Percentiles rank a stretch among this genome's conserved stretches.
Evolutionary conservation across 2,797 vertebrate species (phyloP).

Genomic region (Salmo trutta): DNA sequence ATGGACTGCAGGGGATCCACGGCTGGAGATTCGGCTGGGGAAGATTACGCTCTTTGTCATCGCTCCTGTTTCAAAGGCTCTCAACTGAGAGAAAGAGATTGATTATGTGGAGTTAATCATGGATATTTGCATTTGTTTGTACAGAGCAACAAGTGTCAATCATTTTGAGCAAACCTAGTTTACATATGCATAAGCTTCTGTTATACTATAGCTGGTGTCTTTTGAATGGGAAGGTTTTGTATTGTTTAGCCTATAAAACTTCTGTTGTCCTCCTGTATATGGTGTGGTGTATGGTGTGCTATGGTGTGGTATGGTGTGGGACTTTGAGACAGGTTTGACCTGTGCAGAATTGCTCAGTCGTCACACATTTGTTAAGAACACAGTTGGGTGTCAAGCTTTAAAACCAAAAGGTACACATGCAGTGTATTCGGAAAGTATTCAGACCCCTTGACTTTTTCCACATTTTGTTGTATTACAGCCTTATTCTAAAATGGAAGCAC

Average conservation of each 20-base stretch:
- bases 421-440: too few relatives aligned
- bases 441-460: too few relatives aligned
- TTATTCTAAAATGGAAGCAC: too few relatives aligned
- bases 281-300: too few relatives aligned
- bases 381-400: constrained; percentile 50
- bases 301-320: too few relatives aligned
- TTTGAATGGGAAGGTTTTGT: background rate
- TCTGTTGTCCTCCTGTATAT: constrained; percentile 14
- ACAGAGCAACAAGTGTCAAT: constrained; percentile 10
- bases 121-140: background rate
- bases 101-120: background rate
- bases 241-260: background rate
- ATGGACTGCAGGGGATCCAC: constrained; percentile 13
- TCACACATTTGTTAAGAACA: constrained; percentile 52
- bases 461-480: too few relatives aligned
- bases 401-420: constrained; percentile 23
- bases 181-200: background rate
- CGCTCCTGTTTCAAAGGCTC: background rate
- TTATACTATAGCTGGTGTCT: background rate
- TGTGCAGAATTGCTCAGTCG: constrained; percentile 31
- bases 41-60: constrained; percentile 16
- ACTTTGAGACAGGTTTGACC: constrained; percentile 20
- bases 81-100: background rate
- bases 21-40: constrained; percentile 2
- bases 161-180: background rate